These are phyloP conservation scores for Hesperia comma DNA, from an alignment of 2,888 invertebrate genomes.

Conservation along the genomic window DNA sequence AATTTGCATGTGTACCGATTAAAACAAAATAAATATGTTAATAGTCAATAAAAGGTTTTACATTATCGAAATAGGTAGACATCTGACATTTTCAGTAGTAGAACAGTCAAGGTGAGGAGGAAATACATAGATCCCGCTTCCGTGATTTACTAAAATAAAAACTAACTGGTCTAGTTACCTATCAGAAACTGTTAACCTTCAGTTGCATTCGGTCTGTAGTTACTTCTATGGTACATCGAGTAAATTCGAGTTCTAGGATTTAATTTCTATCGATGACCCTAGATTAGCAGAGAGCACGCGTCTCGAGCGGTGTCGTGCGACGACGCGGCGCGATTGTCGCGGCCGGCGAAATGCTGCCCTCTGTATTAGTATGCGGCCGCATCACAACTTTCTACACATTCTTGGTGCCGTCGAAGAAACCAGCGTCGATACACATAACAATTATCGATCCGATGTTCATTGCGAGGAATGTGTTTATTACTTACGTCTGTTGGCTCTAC, in stretches of 20 bases:
- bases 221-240: too few relatives aligned
- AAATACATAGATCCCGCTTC: slow-evolving; percentile 25
- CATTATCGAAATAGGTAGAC: background rate
- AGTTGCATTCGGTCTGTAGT: background rate
- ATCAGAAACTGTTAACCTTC: background rate
- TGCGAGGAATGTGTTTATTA: slow-evolving; percentile 9
- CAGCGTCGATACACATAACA: slow-evolving; percentile 66
- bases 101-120: slow-evolving; percentile 6
- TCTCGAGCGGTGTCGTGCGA: slow-evolving; percentile 44
- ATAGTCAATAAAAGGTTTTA: background rate
- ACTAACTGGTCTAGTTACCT: background rate
- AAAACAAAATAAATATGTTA: background rate
- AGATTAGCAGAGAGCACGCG: slow-evolving; percentile 16
- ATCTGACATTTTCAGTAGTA: slow-evolving; percentile 5
- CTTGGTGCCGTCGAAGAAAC: slow-evolving; percentile 78
- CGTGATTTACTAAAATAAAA: slow-evolving; percentile 5
- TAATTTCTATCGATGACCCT: slow-evolving; percentile 38
- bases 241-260: background rate
- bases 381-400: slow-evolving; percentile 83
- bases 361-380: slow-evolving; percentile 80
- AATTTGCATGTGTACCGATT: background rate
- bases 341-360: slow-evolving; percentile 62
- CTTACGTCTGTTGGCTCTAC: background rate
- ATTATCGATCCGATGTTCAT: slow-evolving; percentile 39
- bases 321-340: slow-evolving; percentile 50